Percentiles rank a stretch among this genome's conserved stretches.
Evolutionary conservation across 2,888 invertebrate genomes (phyloP).

Genomic region (Liodrosophila aerea): DNA sequence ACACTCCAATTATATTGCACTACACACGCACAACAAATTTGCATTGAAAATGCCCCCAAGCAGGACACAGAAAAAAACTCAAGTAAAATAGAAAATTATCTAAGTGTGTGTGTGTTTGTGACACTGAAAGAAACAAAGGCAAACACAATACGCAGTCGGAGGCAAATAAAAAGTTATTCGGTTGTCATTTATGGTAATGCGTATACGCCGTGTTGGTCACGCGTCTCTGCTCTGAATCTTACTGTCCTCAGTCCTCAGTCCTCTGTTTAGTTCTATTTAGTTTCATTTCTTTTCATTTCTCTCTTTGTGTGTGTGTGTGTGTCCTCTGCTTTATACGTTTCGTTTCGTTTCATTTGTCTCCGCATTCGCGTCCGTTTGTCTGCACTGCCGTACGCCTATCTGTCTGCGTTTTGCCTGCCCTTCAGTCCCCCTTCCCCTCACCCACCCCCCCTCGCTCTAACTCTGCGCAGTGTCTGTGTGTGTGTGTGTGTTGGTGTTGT

Average conservation of each 20-base stretch:
- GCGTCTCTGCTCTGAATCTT: constrained; percentile 38
- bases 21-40: constrained; percentile 9
- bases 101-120: too few relatives aligned
- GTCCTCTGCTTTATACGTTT: too few relatives aligned
- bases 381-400: constrained; percentile 53
- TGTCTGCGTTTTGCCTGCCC: constrained; percentile 53
- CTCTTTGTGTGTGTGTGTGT: neutral
- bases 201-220: constrained; percentile 53
- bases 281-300: constrained; percentile 2
- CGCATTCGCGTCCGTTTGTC: constrained; percentile 43
- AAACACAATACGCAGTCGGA: constrained; percentile 10
- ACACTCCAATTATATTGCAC: constrained; percentile 23
- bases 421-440: constrained; percentile 1
- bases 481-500: constrained; percentile 15
- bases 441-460: constrained; percentile 10
- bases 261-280: constrained; percentile 10
- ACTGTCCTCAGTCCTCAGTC: constrained; percentile 2
- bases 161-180: constrained; percentile 53
- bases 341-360: constrained; percentile 28
- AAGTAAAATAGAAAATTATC: neutral
- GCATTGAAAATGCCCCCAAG: neutral
- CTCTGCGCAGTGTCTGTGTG: constrained; percentile 3
- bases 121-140: constrained; percentile 14
- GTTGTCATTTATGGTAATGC: constrained; percentile 63
- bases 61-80: neutral